A percentile compares a stretch with the other conserved stretches of the same genome.
Conservation (phyloP, 2,888 invertebrate species). For the Scaptomyza cyrtandrae region DNA sequence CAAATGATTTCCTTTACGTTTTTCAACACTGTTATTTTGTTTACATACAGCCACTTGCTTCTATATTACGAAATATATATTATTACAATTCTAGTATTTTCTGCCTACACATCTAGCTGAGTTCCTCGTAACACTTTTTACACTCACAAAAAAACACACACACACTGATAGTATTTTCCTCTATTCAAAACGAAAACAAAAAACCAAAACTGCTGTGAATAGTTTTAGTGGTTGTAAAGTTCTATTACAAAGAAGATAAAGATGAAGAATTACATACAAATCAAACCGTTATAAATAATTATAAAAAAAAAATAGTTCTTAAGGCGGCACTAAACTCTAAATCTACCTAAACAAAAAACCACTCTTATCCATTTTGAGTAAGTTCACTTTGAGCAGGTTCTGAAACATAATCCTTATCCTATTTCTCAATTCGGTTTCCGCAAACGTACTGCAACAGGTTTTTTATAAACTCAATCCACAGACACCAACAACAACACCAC, state of each 20-base stretch:
- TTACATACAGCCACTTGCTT: conserved; percentile 54
- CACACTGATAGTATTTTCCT: conserved; percentile 52
- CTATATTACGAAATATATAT: conserved; percentile 2
- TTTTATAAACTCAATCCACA: conserved; percentile 36
- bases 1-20: conserved; percentile 16
- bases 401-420: conserved; percentile 24
- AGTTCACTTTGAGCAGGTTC: conserved; percentile 18
- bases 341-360: conserved; percentile 8
- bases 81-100: conserved; percentile 11
- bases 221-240: conserved; percentile 83
- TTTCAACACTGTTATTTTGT: conserved; percentile 29
- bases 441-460: conserved; percentile 48
- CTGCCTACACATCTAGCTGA: conserved; percentile 15
- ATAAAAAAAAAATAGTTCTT: conserved; percentile 56
- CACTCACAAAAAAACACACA: conserved; percentile 16
- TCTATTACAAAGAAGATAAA: conserved; percentile 51
- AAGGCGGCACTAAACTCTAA: conserved; percentile 56
- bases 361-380: conserved; percentile 20
- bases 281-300: conserved; percentile 50
- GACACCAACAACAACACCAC: conserved; percentile 12
- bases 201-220: conserved; percentile 82
- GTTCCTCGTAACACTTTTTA: conserved; percentile 11
- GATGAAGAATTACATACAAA: conserved; percentile 24
- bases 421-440: conserved; percentile 64
- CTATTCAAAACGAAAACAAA: conserved; percentile 45